These are phyloP conservation scores for Catalaphyllia jardinei DNA, from an alignment of 64 coral and sea anemone species.

Conservation along the genomic window DNA sequence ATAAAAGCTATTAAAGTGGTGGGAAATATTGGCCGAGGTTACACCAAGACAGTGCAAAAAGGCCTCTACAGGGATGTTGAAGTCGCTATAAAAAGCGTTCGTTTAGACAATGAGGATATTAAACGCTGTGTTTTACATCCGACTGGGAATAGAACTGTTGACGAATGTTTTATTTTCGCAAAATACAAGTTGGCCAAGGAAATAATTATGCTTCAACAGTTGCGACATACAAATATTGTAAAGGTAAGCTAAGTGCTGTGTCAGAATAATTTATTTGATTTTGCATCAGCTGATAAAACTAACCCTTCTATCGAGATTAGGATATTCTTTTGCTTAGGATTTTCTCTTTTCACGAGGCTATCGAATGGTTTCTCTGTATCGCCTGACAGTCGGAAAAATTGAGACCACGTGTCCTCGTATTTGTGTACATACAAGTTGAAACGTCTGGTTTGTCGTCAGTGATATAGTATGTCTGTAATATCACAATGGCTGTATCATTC, in stretches of 20 bases:
- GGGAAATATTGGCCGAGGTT: conserved; percentile 66
- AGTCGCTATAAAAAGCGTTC: conserved; percentile 74
- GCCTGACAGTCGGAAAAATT: no score
- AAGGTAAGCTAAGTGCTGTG: conserved; percentile 61
- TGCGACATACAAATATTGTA: conserved; percentile 77
- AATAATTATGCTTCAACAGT: conserved; percentile 74
- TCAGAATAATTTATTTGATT: conserved; percentile 3
- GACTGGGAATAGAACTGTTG: background rate
- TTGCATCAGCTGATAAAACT: background rate
- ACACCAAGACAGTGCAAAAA: conserved; percentile 78
- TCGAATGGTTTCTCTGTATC: no score
- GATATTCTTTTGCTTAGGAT: background rate
- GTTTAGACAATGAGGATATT: conserved; percentile 54
- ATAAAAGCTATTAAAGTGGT: conserved; percentile 51
- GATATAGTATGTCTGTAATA: no score
- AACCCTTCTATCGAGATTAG: background rate
- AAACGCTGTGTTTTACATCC: conserved; percentile 38
- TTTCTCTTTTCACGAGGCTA: background rate
- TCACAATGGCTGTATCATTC: no score
- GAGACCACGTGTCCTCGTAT: no score
- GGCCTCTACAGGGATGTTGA: conserved; percentile 34
- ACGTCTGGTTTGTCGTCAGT: no score
- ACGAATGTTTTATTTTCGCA: conserved; percentile 71
- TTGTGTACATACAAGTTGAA: no score
- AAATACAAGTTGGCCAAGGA: conserved; percentile 90